These are phyloP conservation scores for Prosapia bicincta DNA, from an alignment of 2,888 invertebrate species.

Conservation along the genomic window DNA sequence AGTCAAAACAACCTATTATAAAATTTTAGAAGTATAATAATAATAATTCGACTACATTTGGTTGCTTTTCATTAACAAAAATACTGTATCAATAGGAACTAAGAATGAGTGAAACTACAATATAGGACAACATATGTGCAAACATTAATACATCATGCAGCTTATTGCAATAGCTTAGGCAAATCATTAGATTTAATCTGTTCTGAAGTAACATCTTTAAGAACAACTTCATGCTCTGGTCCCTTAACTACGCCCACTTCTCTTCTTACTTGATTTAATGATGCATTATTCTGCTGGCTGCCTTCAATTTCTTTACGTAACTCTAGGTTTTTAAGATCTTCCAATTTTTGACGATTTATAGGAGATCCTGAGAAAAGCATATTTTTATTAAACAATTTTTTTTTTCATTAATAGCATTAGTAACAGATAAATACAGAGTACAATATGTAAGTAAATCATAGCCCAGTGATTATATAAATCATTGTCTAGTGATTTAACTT, in stretches of 20 bases:
- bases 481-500: no score
- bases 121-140: background rate
- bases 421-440: no score
- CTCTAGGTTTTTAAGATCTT: background rate
- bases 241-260: slow-evolving; percentile 14
- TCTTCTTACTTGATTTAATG: slow-evolving; percentile 30
- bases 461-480: no score
- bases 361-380: slow-evolving; percentile 27
- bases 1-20: background rate
- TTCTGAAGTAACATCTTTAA: slow-evolving; percentile 13
- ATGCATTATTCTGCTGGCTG: slow-evolving; percentile 4
- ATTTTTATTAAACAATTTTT: background rate
- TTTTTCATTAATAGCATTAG: no score
- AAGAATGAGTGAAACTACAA: background rate
- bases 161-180: background rate
- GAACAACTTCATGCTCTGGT: slow-evolving; percentile 25
- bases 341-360: slow-evolving; percentile 33
- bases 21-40: no score
- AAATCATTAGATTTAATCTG: background rate
- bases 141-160: background rate
- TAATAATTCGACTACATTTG: background rate
- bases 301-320: background rate
- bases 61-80: background rate
- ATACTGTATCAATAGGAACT: slow-evolving; percentile 25
- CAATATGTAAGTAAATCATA: no score